Evolutionary conservation across 1,140 invertebrate species (phyloP), one percentile per base, ranked within the genome.

Genomic region (Alviniconcha marisindica): DNA sequence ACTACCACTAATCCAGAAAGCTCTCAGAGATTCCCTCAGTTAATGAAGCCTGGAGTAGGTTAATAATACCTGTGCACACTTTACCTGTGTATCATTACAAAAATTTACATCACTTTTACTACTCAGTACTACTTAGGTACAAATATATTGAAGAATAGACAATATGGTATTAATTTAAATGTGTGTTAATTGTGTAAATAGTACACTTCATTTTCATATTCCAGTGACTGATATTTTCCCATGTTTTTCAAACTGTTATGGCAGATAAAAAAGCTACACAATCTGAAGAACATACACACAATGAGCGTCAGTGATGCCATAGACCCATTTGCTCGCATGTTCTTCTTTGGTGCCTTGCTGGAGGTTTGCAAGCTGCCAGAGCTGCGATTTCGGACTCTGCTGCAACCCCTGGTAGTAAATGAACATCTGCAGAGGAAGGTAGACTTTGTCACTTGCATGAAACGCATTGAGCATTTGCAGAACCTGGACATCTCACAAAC

Each of bases 271-370:
- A 88, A 89, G 71, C 40, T 86, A 31, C 86, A 89, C 38, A 89
- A 89, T 60, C 78, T 89, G 63, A 85, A 87, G 83, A 84, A 88
- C 78, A 81, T 90, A 5, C 87, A 88, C 77, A 85, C 85, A 1
- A 78, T 90, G 44, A 87, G 86, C n/a, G 82, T 90, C n/a, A 90
- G 88, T 76, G 89, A 89, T 87, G 89, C 89, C 56, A 87, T 89
- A 15, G 89, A 90, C 77, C 87, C 89, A 21, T 87, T 88, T 24
- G 89, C 89, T 40, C 84, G 89, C 15, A 90, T 90, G 83, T 90
- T 90, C 73, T 90, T 89, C 84, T 90, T 88, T 80, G 88, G 87
- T 28, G 88, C 88, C n/a, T 56, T 90, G 48, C 79, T 90, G 56
- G 88, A 88, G 66, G 84, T 90, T 4, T 88, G 88, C 76, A 90